phyloP scores from a whole-genome alignment of 2,797 vertebrate species.

The Balearica regulorum region DNA sequence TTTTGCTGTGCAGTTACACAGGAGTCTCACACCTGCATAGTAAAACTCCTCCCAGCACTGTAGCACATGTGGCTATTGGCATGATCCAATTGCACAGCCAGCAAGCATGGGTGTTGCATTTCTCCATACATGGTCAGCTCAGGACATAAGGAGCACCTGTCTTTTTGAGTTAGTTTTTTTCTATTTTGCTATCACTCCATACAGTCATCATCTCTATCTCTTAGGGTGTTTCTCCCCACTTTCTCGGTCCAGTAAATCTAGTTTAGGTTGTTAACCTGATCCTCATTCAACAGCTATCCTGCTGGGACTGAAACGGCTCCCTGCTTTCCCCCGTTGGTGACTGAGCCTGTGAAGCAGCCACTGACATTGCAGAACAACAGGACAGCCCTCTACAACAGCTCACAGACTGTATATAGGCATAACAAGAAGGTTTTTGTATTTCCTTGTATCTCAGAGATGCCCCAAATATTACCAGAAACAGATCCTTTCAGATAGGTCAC shows the following conservation, averaged over 20 bases:
- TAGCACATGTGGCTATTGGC: not conserved
- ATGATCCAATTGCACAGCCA: not conserved
- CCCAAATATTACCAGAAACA: not conserved
- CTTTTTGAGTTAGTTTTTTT: not conserved
- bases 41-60: not conserved
- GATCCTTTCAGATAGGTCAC: not conserved
- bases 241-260: not conserved
- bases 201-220: not conserved
- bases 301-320: not conserved
- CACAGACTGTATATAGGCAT: not conserved
- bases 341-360: not conserved
- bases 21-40: not conserved
- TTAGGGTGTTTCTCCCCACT: not conserved
- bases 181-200: not conserved
- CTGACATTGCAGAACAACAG: not conserved
- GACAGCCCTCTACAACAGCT: not conserved
- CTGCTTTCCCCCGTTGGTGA: not conserved
- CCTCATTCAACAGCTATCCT: not conserved
- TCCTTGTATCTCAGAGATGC: not conserved
- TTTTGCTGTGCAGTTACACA: not conserved
- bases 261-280: not conserved
- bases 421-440: not conserved
- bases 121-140: not conserved
- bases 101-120: accelerated
- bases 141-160: not conserved